phyloP scores from a whole-genome alignment of 1,140 invertebrate genomes.

The Nebria ingens region DNA sequence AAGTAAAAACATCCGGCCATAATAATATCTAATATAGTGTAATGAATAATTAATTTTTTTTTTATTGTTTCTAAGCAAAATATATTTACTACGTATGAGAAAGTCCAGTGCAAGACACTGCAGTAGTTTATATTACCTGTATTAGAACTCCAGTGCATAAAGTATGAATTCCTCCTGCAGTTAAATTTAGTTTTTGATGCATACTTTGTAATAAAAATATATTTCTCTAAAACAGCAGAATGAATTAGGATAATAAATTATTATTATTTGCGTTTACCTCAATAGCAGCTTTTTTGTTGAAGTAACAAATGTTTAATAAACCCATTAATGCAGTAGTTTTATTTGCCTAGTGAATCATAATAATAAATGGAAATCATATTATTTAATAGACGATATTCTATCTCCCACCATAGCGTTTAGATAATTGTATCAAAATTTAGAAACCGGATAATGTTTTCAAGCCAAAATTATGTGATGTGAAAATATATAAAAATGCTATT shows the following conservation, averaged over 20 bases:
- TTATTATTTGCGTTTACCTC: not conserved
- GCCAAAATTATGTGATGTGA: too few relatives aligned
- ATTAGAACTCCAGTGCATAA: not conserved
- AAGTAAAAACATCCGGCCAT: too few relatives aligned
- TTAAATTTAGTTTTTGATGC: not conserved
- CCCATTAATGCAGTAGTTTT: not conserved
- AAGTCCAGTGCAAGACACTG: too few relatives aligned
- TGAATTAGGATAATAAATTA: not conserved
- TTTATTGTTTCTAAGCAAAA: too few relatives aligned
- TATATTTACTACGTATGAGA: too few relatives aligned
- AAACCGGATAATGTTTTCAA: too few relatives aligned
- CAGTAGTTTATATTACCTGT: too few relatives aligned
- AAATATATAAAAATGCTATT: too few relatives aligned
- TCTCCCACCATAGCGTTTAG: too few relatives aligned
- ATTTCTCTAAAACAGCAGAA: not conserved
- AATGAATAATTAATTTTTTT: too few relatives aligned
- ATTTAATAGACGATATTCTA: not conserved
- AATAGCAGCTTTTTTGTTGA: not conserved
- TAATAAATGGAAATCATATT: not conserved
- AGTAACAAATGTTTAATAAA: not conserved
- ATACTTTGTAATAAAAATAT: not conserved
- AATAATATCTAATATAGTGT: too few relatives aligned
- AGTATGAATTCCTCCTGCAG: not conserved
- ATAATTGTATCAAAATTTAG: too few relatives aligned
- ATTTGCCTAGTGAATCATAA: slow-evolving; percentile 2